Percentiles rank a stretch among this genome's conserved stretches.
Evolutionary conservation across 2,797 vertebrate genomes (phyloP).

Genomic region (Gymnothorax reevesii): DNA sequence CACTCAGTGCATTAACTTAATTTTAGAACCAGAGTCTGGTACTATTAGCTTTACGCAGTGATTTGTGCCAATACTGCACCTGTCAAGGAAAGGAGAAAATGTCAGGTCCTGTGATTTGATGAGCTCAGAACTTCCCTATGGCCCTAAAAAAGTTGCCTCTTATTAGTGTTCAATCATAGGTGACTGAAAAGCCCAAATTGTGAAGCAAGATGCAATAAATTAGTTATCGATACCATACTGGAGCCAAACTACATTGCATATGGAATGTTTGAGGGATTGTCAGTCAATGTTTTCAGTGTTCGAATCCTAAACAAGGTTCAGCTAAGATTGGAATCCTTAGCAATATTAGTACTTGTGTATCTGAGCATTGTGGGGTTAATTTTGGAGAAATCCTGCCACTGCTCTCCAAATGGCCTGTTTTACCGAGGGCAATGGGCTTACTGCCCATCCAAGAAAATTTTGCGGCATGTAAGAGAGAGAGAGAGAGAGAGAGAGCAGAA

Average conservation of each 20-base stretch:
- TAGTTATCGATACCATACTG: slow-evolving; percentile 20
- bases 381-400: too few relatives aligned
- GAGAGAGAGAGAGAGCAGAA: not conserved
- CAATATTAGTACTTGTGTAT: not conserved
- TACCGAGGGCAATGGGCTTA: not conserved
- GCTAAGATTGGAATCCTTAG: not conserved
- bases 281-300: not conserved
- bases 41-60: not conserved
- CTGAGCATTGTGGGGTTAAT: slow-evolving; percentile 7
- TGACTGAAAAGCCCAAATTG: not conserved
- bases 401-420: too few relatives aligned
- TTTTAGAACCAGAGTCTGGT: not conserved
- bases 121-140: not conserved
- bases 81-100: not conserved
- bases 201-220: slow-evolving; percentile 18
- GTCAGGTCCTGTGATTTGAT: not conserved
- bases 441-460: not conserved
- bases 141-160: too few relatives aligned
- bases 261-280: slow-evolving; percentile 6
- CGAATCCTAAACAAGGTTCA: not conserved
- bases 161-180: not conserved
- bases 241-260: not conserved
- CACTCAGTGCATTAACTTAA: not conserved
- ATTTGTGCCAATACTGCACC: not conserved
- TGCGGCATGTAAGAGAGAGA: not conserved